phyloP scores from a whole-genome alignment of 64 coral and sea anemone genomes.

The Montipora sp. region DNA sequence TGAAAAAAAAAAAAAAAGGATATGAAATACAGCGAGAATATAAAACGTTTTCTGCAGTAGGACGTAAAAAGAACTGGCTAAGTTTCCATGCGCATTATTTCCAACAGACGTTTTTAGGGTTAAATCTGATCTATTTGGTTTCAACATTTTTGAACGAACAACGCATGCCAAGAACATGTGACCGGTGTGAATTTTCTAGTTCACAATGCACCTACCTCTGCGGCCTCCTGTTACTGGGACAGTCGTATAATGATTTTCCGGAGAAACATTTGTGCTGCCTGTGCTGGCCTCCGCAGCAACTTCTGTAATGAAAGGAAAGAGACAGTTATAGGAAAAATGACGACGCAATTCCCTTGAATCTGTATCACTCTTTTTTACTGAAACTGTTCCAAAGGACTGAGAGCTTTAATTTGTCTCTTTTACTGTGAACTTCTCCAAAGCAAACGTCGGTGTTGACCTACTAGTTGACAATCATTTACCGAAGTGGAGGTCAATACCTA shows the following conservation, averaged over 20 bases:
- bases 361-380: too few species aligned
- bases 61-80: too few species aligned
- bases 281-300: not conserved
- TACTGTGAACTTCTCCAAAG: too few species aligned
- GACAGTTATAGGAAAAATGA: too few species aligned
- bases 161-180: not conserved
- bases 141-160: not conserved
- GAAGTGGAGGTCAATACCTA: too few species aligned
- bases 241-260: constrained; percentile 10
- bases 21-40: not conserved
- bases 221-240: not conserved
- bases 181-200: not conserved
- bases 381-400: too few species aligned
- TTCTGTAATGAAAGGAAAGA: not conserved
- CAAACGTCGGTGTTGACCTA: too few species aligned
- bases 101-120: not conserved
- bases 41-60: too few species aligned
- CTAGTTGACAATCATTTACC: too few species aligned
- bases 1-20: not conserved
- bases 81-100: not conserved
- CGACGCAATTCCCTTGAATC: too few species aligned
- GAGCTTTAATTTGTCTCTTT: too few species aligned
- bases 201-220: not conserved
- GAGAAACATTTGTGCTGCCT: not conserved
- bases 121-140: too few species aligned